Conservation (phyloP, 2,888 invertebrate species). For the Brachylomia viminalis region DNA sequence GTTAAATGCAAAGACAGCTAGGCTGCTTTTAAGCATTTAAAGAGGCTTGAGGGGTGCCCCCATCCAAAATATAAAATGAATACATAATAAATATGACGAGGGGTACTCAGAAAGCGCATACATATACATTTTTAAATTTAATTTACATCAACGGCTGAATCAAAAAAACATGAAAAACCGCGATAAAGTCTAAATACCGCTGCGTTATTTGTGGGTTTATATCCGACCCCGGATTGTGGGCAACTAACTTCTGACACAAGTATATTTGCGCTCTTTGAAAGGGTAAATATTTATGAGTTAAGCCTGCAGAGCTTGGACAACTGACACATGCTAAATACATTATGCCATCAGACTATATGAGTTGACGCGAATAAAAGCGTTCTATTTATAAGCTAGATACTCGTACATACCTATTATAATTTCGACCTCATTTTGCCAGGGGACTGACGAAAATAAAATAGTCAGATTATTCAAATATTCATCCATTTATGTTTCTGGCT, state of each 20-base stretch:
- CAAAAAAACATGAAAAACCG: not conserved
- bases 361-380: not conserved
- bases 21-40: conserved; percentile 9
- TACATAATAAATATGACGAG: conserved; percentile 22
- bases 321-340: conserved; percentile 12
- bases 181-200: conserved; percentile 1
- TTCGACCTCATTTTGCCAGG: not conserved
- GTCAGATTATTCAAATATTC: not conserved
- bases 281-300: conserved; percentile 29
- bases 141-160: not conserved
- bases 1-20: not conserved
- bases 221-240: conserved; percentile 35
- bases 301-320: conserved; percentile 2
- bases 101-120: not conserved
- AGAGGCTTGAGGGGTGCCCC: not conserved
- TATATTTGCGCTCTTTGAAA: conserved; percentile 28
- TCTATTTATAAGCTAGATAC: conserved; percentile 2
- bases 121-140: conserved; percentile 13
- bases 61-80: not conserved
- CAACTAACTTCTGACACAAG: conserved; percentile 27
- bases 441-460: not conserved
- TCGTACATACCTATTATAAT: not conserved
- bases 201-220: not conserved
- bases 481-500: not conserved
- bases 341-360: not conserved